Evolutionary conservation across 2,113 vertebrate genomes (phyloP).

Genomic region (Sorex araneus): DNA sequence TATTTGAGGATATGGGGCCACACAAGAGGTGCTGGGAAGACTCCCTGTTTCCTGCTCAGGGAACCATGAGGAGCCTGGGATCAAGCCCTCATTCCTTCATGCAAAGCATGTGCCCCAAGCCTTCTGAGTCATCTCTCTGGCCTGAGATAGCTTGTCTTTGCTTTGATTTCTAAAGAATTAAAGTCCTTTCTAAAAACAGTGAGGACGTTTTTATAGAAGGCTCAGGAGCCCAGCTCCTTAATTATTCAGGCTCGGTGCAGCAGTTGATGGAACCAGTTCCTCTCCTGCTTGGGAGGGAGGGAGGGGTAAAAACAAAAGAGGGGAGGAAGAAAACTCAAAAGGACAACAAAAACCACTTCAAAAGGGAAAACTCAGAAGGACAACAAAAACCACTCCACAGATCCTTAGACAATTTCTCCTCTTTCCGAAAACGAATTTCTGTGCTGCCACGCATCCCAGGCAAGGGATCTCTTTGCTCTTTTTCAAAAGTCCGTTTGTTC

Average conservation of each 20-base stretch:
- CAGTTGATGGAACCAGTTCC: not conserved
- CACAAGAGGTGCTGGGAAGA: too few species aligned
- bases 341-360: too few species aligned
- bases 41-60: too few species aligned
- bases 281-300: not conserved
- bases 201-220: slow-evolving; percentile 37
- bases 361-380: too few species aligned
- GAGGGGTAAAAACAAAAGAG: too few species aligned
- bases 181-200: slow-evolving; percentile 60
- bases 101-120: too few species aligned
- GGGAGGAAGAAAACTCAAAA: not conserved
- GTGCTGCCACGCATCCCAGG: not conserved
- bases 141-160: too few species aligned
- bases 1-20: too few species aligned
- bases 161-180: slow-evolving; percentile 56
- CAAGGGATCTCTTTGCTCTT: not conserved
- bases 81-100: too few species aligned
- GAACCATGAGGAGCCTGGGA: too few species aligned
- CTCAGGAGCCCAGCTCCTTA: not conserved
- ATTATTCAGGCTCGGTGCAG: not conserved
- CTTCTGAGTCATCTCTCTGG: too few species aligned
- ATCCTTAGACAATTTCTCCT: slow-evolving; percentile 52
- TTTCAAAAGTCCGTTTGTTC: slow-evolving; percentile 35
- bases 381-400: not conserved
- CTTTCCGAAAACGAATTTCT: slow-evolving; percentile 74